These are phyloP conservation scores for Drosophila kepulauana DNA, from an alignment of 1,140 invertebrate species.

Conservation along the genomic window DNA sequence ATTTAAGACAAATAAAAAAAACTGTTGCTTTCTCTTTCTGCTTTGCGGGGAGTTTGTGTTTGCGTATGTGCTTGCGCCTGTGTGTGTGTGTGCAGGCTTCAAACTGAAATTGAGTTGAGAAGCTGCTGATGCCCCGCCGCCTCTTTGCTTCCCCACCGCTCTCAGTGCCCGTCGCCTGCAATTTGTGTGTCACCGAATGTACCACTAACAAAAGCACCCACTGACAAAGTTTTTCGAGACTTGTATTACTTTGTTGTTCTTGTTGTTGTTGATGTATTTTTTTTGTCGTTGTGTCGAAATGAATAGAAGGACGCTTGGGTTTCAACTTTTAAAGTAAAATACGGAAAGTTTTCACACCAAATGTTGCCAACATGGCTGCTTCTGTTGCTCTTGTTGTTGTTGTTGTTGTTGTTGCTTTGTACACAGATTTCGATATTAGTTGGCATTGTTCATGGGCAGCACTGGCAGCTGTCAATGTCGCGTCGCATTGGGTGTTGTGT, in stretches of 20 bases:
- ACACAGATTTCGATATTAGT: conserved; percentile 72
- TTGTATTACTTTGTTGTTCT: conserved; percentile 49
- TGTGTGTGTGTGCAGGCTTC: conserved; percentile 39
- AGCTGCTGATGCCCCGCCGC: conserved; percentile 33
- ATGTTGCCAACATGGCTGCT: conserved; percentile 65
- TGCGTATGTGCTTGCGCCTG: no score
- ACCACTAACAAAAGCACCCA: conserved; percentile 61
- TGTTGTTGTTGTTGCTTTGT: conserved; percentile 34
- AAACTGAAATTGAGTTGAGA: conserved; percentile 61
- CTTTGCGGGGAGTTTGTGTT: background rate
- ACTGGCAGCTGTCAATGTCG: conserved; percentile 47
- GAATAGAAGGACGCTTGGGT: conserved; percentile 60
- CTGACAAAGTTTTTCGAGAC: conserved; percentile 51
- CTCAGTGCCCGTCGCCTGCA: conserved; percentile 45
- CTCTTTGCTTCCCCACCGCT: background rate
- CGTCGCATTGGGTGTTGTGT: conserved; percentile 6
- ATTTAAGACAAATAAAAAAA: conserved; percentile 76
- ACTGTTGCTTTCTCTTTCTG: conserved; percentile 54
- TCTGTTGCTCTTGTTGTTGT: conserved; percentile 12
- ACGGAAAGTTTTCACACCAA: conserved; percentile 74
- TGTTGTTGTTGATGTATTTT: conserved; percentile 4
- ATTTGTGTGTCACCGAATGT: conserved; percentile 74
- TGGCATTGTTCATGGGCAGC: conserved; percentile 53
- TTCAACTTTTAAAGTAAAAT: conserved; percentile 70
- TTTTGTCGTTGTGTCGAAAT: conserved; percentile 41